Conservation (phyloP, 2,888 invertebrate genomes). For the Megamerina dolium region DNA sequence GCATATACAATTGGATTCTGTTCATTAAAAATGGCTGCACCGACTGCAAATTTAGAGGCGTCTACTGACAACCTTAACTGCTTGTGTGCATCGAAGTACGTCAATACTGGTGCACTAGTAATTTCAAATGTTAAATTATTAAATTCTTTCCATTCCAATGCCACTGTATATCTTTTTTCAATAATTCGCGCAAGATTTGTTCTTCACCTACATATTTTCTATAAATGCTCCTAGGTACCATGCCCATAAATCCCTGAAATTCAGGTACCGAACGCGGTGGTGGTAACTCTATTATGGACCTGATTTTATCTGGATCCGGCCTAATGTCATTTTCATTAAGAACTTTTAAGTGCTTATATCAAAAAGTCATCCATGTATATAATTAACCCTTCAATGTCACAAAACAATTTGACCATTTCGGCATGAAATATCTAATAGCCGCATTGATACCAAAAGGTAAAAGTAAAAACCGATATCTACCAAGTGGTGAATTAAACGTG, state of each 20-base stretch:
- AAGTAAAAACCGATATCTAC: neutral
- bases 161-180: slow-evolving; percentile 18
- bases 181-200: slow-evolving; percentile 15
- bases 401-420: slow-evolving; percentile 15
- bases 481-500: too few species aligned
- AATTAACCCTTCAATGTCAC: slow-evolving; percentile 14
- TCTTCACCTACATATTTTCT: slow-evolving; percentile 20
- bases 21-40: slow-evolving; percentile 4
- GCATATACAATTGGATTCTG: too few species aligned
- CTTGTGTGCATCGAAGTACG: slow-evolving; percentile 14
- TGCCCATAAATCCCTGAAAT: slow-evolving; percentile 15
- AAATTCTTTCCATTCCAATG: slow-evolving; percentile 15
- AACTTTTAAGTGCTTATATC: slow-evolving; percentile 11
- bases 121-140: slow-evolving; percentile 9
- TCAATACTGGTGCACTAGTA: slow-evolving; percentile 11
- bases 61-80: slow-evolving; percentile 11
- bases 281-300: slow-evolving; percentile 10
- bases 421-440: slow-evolving; percentile 18
- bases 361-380: slow-evolving; percentile 22
- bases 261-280: slow-evolving; percentile 5
- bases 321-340: slow-evolving; percentile 13
- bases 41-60: slow-evolving; percentile 17
- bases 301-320: slow-evolving; percentile 10
- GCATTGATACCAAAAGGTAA: slow-evolving; percentile 20
- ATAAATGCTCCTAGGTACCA: slow-evolving; percentile 23